Evolutionary conservation across 1,140 invertebrate species (phyloP), one percentile per base, ranked within the genome.

Genomic region (Brachionus rubens): DNA sequence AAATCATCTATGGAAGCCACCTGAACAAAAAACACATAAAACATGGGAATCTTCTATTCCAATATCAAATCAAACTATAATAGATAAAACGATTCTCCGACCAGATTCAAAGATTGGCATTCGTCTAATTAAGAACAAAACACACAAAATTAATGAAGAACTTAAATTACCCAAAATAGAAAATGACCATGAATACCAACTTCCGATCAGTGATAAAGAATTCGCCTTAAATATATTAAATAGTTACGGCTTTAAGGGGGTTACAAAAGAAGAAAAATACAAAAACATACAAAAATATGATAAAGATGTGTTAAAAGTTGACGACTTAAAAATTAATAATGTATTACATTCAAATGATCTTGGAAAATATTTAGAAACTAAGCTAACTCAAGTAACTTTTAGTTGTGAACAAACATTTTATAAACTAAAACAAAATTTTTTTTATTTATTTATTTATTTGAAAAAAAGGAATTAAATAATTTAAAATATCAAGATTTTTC

Each of bases 161-260:
- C 33, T 36, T 5, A 36, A 36, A 36, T 9, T 36, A 36, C 54
- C 54, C 54, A 59, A 59, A 1, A 59, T 59, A 2, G 19, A 33
- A n/a, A 59, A 16, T 36, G 14, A 36, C 6, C 19, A 10, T 36
- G n/a, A n/a, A n/a, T n/a, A 36, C 33, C 40, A 24, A 43, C 59
- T 65, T 33, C 54, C 54, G 10, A 16, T 59, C 12, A 59, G 54
- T 41, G 68, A 48, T 48, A 48, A 54, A 72, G 68, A 72, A 72
- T 16, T 72, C 3, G 68, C 50, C 14, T 16, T 72, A 5, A 72
- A 52, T 9, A 54, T 72, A 28, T 72, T 72, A 41, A 72, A 72
- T 12, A 40, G 16, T 14, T 41, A 19, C 26, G 7, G 16, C 12
- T 50, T 48, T 14, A 54, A 54, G 33, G 68, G 68, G 14, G 30